These are phyloP conservation scores for Dioctria linearis DNA, from an alignment of 2,888 invertebrate genomes.

Conservation along the genomic window DNA sequence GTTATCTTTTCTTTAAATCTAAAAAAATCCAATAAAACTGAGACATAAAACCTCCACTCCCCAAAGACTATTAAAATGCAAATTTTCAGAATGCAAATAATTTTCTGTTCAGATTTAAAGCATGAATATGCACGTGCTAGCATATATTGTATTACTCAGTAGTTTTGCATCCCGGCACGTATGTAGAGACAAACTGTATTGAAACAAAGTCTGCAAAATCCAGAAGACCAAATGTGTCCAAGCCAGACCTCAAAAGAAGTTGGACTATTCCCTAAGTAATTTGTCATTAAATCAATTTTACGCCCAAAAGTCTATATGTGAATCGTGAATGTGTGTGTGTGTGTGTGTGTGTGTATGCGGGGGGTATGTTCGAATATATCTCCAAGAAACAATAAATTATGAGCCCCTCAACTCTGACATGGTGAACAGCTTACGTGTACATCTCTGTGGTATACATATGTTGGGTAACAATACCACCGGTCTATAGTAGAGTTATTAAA, in stretches of 20 bases:
- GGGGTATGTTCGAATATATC: no score
- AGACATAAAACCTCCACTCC: no score
- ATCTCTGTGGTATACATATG: conserved; percentile 8
- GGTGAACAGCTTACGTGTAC: conserved; percentile 5
- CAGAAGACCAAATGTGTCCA: conserved; percentile 23
- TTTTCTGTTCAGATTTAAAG: no score
- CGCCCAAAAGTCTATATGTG: conserved; percentile 3
- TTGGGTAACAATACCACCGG: background rate
- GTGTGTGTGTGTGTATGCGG: background rate
- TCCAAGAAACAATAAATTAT: conserved; percentile 24
- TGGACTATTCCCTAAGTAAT: conserved; percentile 30
- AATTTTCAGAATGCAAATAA: no score
- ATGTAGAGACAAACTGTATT: background rate
- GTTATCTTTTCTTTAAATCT: no score
- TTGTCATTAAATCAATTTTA: conserved; percentile 45
- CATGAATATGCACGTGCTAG: background rate
- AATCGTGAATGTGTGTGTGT: background rate
- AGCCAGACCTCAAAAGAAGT: background rate
- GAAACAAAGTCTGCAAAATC: conserved; percentile 13
- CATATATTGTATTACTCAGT: background rate
- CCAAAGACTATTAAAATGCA: no score
- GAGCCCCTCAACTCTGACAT: conserved; percentile 3
- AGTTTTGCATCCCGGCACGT: no score
- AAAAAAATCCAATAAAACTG: no score
- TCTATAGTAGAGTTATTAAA: conserved; percentile 5